These are phyloP conservation scores for Rhinoraja longicauda DNA, from an alignment of 2,797 vertebrate species.

Conservation along the genomic window DNA sequence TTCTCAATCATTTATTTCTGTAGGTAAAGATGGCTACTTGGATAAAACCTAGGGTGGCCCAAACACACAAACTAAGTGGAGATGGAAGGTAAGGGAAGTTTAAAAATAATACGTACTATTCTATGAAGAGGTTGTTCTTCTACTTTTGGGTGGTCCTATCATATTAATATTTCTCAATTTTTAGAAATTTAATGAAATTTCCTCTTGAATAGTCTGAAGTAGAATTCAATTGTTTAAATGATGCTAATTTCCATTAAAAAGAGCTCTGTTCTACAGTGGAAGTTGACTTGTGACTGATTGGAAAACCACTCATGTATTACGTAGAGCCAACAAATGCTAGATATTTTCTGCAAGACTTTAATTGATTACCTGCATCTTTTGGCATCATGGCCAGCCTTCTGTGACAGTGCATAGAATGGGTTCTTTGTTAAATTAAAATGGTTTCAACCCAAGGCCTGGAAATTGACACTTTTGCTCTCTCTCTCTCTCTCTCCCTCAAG, in stretches of 20 bases:
- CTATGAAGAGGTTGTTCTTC: background rate
- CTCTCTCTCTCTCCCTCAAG: background rate
- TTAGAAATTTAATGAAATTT: background rate
- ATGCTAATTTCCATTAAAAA: background rate
- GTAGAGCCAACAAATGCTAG: background rate
- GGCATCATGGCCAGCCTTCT: background rate
- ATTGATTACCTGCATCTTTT: background rate
- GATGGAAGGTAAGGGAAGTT: slow-evolving; percentile 60
- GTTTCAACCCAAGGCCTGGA: background rate
- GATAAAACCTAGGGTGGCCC: slow-evolving; percentile 52
- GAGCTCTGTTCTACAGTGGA: background rate
- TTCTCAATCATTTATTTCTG: slow-evolving; percentile 22
- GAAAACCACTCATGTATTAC: background rate
- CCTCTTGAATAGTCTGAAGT: background rate
- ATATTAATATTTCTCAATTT: background rate
- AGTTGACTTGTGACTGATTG: background rate
- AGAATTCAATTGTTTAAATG: background rate
- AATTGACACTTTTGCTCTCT: background rate
- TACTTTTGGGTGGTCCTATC: background rate
- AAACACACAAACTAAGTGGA: slow-evolving; percentile 51
- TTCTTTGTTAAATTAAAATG: background rate
- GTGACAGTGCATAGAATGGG: background rate
- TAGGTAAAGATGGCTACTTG: slow-evolving; percentile 60
- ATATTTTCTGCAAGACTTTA: background rate
- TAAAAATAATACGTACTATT: background rate